phyloP scores from a whole-genome alignment of 2,888 invertebrate species.

The Nymphalis urticae region DNA sequence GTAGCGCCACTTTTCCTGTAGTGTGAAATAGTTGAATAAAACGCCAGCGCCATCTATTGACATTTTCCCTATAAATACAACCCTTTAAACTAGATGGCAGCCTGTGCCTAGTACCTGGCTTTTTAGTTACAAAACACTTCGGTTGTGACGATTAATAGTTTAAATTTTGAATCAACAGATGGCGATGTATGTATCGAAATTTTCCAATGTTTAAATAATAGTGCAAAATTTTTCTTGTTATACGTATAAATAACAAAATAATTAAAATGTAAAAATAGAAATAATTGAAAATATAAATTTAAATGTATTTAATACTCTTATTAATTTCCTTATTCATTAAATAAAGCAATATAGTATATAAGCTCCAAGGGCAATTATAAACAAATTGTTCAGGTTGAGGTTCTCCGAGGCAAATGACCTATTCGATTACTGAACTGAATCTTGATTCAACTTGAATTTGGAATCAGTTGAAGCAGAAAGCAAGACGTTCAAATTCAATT shows the following conservation, averaged over 20 bases:
- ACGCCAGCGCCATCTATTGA: conserved; percentile 21
- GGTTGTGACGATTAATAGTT: background rate
- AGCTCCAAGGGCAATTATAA: background rate
- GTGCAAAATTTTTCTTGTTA: background rate
- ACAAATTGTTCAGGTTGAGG: background rate
- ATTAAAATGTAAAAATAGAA: no score
- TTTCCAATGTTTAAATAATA: background rate
- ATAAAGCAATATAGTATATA: background rate
- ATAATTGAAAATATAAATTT: no score
- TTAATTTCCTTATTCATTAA: no score
- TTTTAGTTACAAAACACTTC: background rate
- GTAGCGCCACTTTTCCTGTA: conserved; percentile 8
- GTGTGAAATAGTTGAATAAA: conserved; percentile 12
- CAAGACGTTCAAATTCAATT: conserved; percentile 56
- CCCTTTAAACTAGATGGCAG: conserved; percentile 10
- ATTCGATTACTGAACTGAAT: conserved; percentile 18
- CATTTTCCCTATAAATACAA: background rate
- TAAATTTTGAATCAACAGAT: conserved; percentile 15
- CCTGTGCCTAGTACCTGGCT: background rate
- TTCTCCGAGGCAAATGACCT: conserved; percentile 13
- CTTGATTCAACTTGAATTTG: conserved; percentile 20
- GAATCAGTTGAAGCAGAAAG: conserved; percentile 23
- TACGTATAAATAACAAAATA: no score
- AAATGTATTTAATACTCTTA: no score
- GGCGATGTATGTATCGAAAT: conserved; percentile 15